Conservation (phyloP, 2,797 vertebrate genomes). For the Coendou prehensilis region DNA sequence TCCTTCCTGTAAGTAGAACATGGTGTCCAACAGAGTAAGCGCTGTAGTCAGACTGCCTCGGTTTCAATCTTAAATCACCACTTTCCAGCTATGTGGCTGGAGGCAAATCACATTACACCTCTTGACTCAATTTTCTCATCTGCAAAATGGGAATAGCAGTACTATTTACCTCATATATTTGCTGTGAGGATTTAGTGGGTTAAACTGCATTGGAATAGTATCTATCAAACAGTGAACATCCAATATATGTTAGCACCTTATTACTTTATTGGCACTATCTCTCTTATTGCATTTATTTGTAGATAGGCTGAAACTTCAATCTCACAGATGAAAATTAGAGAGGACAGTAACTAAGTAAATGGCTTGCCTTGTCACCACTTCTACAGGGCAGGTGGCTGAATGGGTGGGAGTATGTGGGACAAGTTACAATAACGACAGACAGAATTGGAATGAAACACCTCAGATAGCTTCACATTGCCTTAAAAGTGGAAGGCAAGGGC, state of each 20-base stretch:
- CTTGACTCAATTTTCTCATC: background rate
- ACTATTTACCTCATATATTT: background rate
- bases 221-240: background rate
- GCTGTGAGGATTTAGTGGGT: background rate
- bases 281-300: background rate
- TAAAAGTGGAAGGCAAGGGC: background rate
- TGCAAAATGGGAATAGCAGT: background rate
- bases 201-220: background rate
- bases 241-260: background rate
- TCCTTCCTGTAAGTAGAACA: fast-evolving
- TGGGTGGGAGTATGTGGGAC: background rate
- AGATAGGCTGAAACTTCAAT: background rate
- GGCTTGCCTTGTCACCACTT: background rate
- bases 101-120: background rate
- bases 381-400: background rate
- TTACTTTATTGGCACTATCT: background rate
- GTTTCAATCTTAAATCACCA: background rate
- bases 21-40: background rate
- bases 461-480: background rate
- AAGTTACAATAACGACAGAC: background rate
- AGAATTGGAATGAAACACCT: background rate
- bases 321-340: background rate
- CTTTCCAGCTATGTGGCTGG: background rate
- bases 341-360: background rate
- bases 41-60: background rate